Base-by-base conservation (phyloP, 2,888 invertebrate species). In the Rotaria sp. region DNA sequence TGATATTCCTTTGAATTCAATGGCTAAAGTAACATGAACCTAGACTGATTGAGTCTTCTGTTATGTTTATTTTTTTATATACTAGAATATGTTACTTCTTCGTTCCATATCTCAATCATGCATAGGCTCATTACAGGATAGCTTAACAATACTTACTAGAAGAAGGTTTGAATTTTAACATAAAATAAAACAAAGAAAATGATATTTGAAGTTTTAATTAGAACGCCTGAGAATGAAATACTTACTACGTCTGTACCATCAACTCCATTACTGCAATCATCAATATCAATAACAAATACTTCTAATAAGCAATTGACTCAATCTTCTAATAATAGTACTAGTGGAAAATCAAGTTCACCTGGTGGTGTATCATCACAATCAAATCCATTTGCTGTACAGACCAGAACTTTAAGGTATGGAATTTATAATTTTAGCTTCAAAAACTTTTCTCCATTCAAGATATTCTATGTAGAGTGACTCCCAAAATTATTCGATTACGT, bases 101-200 rank as follows among this genome's bases (percentile, higher is more conserved):
- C 80, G 80, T 26, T 80, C 80, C 13, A 45, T 80, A 41, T 45
- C 45, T n/a, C 45, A 80, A 45, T 80, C 80, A n/a, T 80, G 80
- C 10, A 45, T 80, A 26, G 45, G 26, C n/a, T 45, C 80, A 41
- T 45, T 80, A 80, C 80, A 80, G 2, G 80, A 80, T 5, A 80
- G 80, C 45, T 80, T 80, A n/a, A 15, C 26, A 24, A n/a, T 80
- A 26, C 45, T 80, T 15, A 45, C 45, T 4, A 38, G 45, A 26
- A 41, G 80, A 41, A 80, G 45, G 80, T 45, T 80, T 35, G 15
- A 13, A 80, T n/a, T 41, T 41, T 52, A 52, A 24, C 3, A 52
- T 2, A 24, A 24, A 24, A 52, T 4, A 52, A 50, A 52, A 52
- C 4, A 24, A 52, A 24, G 5, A 24, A 21, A 24, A 52, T 24